Percentiles rank a stretch among this genome's conserved stretches.
These are phyloP conservation scores for Neelides folsomi DNA, from an alignment of 2,888 invertebrate genomes.

Conservation along the genomic window DNA sequence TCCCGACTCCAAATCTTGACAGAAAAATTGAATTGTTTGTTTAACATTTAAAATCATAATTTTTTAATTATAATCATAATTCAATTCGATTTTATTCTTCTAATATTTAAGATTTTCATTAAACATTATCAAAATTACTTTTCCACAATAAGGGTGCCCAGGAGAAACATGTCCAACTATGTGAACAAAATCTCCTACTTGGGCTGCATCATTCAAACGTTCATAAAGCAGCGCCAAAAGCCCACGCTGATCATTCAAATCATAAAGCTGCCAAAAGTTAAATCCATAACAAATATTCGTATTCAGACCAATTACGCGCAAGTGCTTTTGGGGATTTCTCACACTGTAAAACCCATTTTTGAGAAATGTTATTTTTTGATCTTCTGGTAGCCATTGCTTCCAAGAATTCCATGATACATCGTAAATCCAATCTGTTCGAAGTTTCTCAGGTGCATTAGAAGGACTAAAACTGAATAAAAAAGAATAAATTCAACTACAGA, in stretches of 20 bases:
- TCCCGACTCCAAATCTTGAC: constrained; percentile 9
- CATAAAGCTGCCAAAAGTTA: constrained; percentile 37
- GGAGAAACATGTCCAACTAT: constrained; percentile 29
- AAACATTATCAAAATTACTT: no score
- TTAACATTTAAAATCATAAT: no score
- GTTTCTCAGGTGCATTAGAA: constrained; percentile 36
- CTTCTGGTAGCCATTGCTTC: constrained; percentile 39
- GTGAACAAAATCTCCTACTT: constrained; percentile 36
- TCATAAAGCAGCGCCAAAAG: constrained; percentile 42
- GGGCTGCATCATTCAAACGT: constrained; percentile 41
- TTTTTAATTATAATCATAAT: no score
- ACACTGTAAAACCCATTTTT: constrained; percentile 39
- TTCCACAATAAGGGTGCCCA: constrained; percentile 11
- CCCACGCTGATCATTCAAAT: constrained; percentile 41
- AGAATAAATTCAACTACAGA: no score
- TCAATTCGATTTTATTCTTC: no score
- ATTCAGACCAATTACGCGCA: constrained; percentile 42
- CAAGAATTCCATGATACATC: constrained; percentile 39
- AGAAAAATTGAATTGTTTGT: no score
- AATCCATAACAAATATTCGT: constrained; percentile 42
- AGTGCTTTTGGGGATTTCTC: constrained; percentile 37
- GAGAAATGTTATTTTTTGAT: constrained; percentile 31
- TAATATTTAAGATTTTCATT: no score
- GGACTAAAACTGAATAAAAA: constrained; percentile 40
- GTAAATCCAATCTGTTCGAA: constrained; percentile 42